Evolutionary conservation across 2,888 invertebrate species (phyloP).

Genomic region (Sepiola atlantica): DNA sequence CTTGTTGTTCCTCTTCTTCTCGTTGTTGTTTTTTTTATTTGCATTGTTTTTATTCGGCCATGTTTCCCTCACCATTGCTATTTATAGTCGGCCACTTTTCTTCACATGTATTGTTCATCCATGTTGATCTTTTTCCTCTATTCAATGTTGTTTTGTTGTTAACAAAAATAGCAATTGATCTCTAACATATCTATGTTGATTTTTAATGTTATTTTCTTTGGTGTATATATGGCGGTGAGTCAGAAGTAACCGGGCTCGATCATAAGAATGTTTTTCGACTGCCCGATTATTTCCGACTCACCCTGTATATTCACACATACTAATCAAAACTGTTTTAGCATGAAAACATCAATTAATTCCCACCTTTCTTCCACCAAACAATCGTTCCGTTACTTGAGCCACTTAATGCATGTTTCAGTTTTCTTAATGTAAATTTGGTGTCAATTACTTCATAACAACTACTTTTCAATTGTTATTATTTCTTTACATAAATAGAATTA

Average conservation of each 20-base stretch:
- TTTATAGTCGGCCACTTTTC: too few relatives aligned
- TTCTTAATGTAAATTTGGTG: not conserved
- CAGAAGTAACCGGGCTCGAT: too few relatives aligned
- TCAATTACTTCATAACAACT: not conserved
- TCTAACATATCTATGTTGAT: not conserved
- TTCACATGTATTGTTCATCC: too few relatives aligned
- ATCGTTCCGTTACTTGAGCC: not conserved
- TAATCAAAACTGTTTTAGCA: not conserved
- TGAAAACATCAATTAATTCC: not conserved
- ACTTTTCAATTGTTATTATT: not conserved
- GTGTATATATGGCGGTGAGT: too few relatives aligned
- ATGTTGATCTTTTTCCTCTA: too few relatives aligned
- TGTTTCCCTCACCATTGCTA: too few relatives aligned
- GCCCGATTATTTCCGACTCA: too few relatives aligned
- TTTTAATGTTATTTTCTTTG: not conserved
- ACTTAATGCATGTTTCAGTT: not conserved
- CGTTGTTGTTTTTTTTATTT: too few relatives aligned
- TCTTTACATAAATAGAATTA: not conserved
- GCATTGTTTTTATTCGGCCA: too few relatives aligned
- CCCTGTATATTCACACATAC: not conserved
- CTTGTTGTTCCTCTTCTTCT: conserved; percentile 24
- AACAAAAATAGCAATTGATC: not conserved
- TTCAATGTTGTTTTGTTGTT: not conserved
- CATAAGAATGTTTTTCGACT: too few relatives aligned
- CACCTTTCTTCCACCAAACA: not conserved